Percentiles rank a stretch among this genome's conserved stretches.
These are phyloP conservation scores for Batillaria attramentaria DNA, from an alignment of 1,140 invertebrate species.

Conservation along the genomic window DNA sequence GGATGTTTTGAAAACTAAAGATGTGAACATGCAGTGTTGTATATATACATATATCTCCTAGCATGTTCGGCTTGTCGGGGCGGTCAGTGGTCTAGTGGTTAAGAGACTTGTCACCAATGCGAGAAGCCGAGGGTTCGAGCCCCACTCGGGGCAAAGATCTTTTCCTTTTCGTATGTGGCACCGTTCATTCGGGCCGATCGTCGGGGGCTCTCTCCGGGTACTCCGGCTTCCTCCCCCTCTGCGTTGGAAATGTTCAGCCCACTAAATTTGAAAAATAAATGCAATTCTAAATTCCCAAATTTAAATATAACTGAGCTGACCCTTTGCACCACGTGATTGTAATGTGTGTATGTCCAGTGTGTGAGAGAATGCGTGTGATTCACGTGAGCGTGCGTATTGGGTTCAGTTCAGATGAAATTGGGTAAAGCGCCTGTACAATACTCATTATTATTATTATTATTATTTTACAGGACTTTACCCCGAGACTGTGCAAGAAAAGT, in stretches of 20 bases:
- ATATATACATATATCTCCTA: too few species aligned
- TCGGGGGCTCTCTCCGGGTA: not conserved
- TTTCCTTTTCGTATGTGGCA: not conserved
- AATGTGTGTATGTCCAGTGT: not conserved
- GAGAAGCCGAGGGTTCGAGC: too few species aligned
- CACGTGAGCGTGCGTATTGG: not conserved
- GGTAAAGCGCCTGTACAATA: not conserved
- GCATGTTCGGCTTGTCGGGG: too few species aligned
- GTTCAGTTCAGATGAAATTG: not conserved
- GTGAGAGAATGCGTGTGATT: not conserved
- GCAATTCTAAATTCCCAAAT: not conserved
- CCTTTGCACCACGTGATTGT: not conserved
- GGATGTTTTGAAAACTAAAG: too few species aligned
- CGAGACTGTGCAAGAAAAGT: constrained; percentile 55
- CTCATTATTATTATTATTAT: not conserved
- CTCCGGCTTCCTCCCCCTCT: not conserved
- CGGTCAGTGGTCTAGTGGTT: too few species aligned
- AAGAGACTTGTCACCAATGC: constrained; percentile 57
- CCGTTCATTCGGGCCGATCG: too few species aligned
- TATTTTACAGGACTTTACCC: constrained; percentile 50
- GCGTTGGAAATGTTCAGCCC: not conserved
- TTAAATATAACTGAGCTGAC: not conserved
- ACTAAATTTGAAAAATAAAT: not conserved
- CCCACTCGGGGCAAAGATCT: not conserved
- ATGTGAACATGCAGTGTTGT: too few species aligned